A percentile compares a stretch with the other conserved stretches of the same genome.
These are phyloP conservation scores for Lagodon rhomboides DNA, from an alignment of 2,797 vertebrate species.

Conservation along the genomic window DNA sequence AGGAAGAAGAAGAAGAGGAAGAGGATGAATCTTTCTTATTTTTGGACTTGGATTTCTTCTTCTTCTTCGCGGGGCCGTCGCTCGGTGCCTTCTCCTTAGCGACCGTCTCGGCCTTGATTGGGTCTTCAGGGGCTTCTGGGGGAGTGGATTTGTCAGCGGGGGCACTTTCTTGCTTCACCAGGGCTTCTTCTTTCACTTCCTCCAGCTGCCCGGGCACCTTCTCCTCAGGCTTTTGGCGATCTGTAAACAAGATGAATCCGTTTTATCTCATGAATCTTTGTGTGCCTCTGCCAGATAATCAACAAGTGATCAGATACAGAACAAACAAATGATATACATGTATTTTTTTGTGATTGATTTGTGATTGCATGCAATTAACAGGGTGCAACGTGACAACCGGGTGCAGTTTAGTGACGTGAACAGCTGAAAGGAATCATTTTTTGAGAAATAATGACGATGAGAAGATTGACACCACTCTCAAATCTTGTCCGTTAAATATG, in stretches of 20 bases:
- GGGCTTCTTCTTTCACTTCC: not conserved
- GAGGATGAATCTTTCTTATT: conserved; percentile 46
- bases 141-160: not conserved
- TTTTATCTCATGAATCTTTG: not conserved
- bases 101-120: not conserved
- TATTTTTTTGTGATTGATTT: not conserved
- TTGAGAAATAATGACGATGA: conserved; percentile 6
- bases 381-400: not conserved
- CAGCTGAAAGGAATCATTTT: not conserved
- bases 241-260: conserved; percentile 36
- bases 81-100: too few relatives aligned
- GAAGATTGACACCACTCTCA: not conserved
- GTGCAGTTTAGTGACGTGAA: conserved; percentile 24
- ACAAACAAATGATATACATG: not conserved
- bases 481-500: not conserved
- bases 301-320: not conserved
- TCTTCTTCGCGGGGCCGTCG: conserved; percentile 1
- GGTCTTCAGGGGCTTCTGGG: not conserved
- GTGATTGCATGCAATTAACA: conserved; percentile 38
- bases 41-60: conserved; percentile 48
- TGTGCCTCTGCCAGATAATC: not conserved
- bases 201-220: not conserved
- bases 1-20: conserved; percentile 43
- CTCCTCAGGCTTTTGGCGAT: not conserved
- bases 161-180: not conserved